These are phyloP conservation scores for Melieria crassipennis DNA, from an alignment of 2,888 invertebrate genomes.

Conservation along the genomic window DNA sequence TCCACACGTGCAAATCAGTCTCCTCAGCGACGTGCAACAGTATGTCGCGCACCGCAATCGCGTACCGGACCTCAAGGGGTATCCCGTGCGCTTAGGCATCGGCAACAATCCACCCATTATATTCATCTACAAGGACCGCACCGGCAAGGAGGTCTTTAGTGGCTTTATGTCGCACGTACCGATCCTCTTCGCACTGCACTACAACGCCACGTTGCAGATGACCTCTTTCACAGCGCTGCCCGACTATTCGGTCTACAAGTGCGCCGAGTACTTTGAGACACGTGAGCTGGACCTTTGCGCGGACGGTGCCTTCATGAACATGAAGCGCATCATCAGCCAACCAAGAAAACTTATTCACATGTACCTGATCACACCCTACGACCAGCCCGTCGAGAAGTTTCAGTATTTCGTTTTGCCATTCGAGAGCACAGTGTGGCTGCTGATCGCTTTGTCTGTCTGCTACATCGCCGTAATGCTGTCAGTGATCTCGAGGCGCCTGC, in stretches of 20 bases:
- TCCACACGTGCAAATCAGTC: slow-evolving; percentile 1
- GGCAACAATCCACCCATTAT: slow-evolving; percentile 27
- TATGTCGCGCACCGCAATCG: slow-evolving; percentile 17
- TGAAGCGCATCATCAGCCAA: neutral
- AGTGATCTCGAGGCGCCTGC: neutral
- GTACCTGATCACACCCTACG: slow-evolving; percentile 14
- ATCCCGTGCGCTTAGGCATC: slow-evolving; percentile 13
- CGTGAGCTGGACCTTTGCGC: slow-evolving; percentile 20
- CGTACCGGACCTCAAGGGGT: slow-evolving; percentile 28
- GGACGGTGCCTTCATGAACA: slow-evolving; percentile 2
- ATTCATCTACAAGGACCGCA: neutral
- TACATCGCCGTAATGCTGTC: neutral
- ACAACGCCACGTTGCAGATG: slow-evolving; percentile 21
- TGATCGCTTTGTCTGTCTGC: neutral
- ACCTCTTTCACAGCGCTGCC: slow-evolving; percentile 3
- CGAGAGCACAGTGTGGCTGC: slow-evolving; percentile 1
- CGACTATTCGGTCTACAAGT: neutral
- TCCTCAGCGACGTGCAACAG: neutral
- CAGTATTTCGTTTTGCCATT: slow-evolving; percentile 27
- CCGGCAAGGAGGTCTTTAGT: neutral
- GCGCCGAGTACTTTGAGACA: slow-evolving; percentile 10
- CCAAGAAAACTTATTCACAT: slow-evolving; percentile 2
- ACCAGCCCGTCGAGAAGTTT: slow-evolving; percentile 13
- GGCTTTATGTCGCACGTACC: slow-evolving; percentile 15
- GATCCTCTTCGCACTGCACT: slow-evolving; percentile 13